phyloP scores from a whole-genome alignment of 2,888 invertebrate species.

The Melanotus villosus region DNA sequence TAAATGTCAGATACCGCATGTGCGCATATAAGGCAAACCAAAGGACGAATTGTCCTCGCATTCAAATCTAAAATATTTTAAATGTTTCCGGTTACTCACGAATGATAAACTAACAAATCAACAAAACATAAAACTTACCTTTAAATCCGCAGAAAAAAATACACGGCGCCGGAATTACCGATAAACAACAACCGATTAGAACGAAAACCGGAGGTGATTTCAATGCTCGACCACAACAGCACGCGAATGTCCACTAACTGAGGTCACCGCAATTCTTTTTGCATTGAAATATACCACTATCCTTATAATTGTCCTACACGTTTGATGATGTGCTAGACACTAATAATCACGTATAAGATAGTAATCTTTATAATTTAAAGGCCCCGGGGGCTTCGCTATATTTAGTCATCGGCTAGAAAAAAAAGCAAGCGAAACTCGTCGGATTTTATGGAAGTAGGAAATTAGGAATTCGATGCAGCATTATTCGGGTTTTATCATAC shows the following conservation, averaged over 20 bases:
- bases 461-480: not conserved
- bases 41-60: not conserved
- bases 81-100: not conserved
- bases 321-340: not conserved
- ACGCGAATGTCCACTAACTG: constrained; percentile 26
- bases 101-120: not conserved
- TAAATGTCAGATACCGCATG: constrained; percentile 2
- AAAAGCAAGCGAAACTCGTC: no score
- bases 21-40: not conserved
- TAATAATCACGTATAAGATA: constrained; percentile 7
- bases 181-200: constrained; percentile 1
- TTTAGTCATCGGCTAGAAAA: constrained; percentile 17
- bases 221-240: constrained; percentile 22
- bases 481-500: not conserved
- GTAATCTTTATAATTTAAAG: constrained; percentile 11
- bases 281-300: constrained; percentile 1
- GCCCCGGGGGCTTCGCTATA: constrained; percentile 1
- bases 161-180: not conserved
- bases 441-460: constrained; percentile 16
- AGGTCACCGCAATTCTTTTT: constrained; percentile 15
- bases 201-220: constrained; percentile 23
- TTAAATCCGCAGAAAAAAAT: not conserved
- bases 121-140: constrained; percentile 3
- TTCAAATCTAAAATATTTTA: not conserved
- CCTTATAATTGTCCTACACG: no score